Evolutionary conservation across 2,797 vertebrate species (phyloP).

Genomic region (Florisuga fusca): DNA sequence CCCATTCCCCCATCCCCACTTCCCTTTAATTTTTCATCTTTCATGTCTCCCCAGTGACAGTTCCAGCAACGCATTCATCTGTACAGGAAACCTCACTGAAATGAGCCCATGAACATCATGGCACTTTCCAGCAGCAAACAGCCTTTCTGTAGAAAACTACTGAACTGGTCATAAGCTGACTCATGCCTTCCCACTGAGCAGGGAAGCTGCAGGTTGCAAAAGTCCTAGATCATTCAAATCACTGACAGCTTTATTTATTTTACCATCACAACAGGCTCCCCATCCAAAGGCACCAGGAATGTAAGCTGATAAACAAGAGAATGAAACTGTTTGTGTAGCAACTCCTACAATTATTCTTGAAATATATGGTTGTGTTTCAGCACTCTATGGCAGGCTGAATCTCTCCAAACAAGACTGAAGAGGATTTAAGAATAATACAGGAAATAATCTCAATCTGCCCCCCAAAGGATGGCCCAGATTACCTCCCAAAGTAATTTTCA

Average conservation of each 20-base stretch:
- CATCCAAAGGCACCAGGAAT: not conserved
- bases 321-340: not conserved
- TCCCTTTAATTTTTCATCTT: conserved; percentile 19
- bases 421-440: not conserved
- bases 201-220: not conserved
- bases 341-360: not conserved
- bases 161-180: not conserved
- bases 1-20: not conserved
- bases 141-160: not conserved
- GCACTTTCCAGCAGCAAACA: not conserved
- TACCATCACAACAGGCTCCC: not conserved
- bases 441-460: not conserved
- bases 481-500: not conserved
- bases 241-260: not conserved
- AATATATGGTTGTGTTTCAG: not conserved
- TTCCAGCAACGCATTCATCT: not conserved
- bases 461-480: not conserved
- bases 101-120: not conserved
- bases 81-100: conserved; percentile 6
- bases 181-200: not conserved
- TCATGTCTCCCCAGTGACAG: not conserved
- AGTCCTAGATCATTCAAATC: not conserved
- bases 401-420: not conserved
- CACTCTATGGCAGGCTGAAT: not conserved
- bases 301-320: not conserved